These are phyloP conservation scores for Galagoides demidoff DNA, from an alignment of 2,797 vertebrate genomes.

Conservation along the genomic window DNA sequence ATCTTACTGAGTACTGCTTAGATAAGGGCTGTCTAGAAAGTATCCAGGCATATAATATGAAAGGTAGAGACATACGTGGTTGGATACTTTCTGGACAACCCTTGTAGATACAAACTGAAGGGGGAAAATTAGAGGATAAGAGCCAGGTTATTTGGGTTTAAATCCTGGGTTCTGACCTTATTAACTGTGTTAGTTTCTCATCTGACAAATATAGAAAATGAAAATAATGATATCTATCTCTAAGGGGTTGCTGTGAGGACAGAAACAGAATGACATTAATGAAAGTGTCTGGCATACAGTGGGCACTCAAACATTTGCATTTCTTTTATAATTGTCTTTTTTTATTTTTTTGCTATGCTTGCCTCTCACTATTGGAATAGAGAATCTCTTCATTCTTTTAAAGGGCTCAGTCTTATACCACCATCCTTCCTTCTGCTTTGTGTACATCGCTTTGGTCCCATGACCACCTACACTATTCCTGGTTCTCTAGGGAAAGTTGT, in stretches of 20 bases:
- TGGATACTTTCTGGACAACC: too few species aligned
- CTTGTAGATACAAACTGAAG: background rate
- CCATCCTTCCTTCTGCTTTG: background rate
- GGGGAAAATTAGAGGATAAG: constrained; percentile 1
- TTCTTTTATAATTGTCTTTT: constrained; percentile 37
- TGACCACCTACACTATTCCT: background rate
- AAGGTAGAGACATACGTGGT: too few species aligned
- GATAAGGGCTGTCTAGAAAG: too few species aligned
- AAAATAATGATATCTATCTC: background rate
- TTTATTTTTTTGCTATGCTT: background rate
- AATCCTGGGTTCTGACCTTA: constrained; percentile 10
- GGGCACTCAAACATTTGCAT: background rate
- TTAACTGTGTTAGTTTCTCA: constrained; percentile 12
- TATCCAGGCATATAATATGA: too few species aligned
- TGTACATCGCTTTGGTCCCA: background rate
- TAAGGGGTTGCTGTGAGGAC: background rate
- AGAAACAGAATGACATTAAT: constrained; percentile 1
- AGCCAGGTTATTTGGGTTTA: constrained; percentile 4
- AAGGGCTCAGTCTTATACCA: background rate
- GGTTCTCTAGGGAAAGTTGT: constrained; percentile 46
- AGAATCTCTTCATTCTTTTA: constrained; percentile 24
- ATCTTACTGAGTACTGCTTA: constrained; percentile 6
- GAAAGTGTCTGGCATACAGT: background rate
- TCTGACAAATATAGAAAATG: background rate
- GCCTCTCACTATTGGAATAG: background rate